These are phyloP conservation scores for Nesidiocoris tenuis DNA, from an alignment of 2,888 invertebrate genomes.

Conservation along the genomic window DNA sequence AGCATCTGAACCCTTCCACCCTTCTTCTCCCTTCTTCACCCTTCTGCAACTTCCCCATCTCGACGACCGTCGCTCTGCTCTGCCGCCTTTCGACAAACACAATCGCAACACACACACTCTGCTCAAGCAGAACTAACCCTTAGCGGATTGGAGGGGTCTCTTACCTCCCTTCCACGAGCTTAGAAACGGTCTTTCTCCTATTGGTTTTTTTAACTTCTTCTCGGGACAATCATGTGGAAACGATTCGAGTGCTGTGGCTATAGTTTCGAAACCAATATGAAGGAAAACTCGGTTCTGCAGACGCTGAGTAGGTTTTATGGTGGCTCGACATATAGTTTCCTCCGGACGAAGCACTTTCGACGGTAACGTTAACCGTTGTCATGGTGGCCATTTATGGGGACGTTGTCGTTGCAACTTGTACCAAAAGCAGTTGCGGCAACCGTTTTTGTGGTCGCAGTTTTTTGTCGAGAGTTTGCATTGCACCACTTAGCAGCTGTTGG, in stretches of 20 bases:
- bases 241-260: neutral
- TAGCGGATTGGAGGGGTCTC: neutral
- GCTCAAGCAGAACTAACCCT: neutral
- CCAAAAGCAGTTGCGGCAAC: no score
- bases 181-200: neutral
- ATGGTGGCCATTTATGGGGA: no score
- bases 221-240: neutral
- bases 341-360: no score
- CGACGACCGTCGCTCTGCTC: neutral
- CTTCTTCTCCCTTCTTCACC: neutral
- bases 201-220: neutral
- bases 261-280: neutral
- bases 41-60: neutral
- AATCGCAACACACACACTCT: neutral
- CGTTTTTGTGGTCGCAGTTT: no score
- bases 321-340: no score
- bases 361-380: no score
- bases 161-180: neutral
- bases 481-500: no score
- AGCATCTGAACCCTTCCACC: neutral
- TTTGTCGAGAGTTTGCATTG: no score
- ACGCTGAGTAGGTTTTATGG: no score
- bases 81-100: neutral
- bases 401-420: no score
- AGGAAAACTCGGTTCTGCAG: neutral